A percentile compares a stretch with the other conserved stretches of the same genome.
These are phyloP conservation scores for Syngnathus floridae DNA, from an alignment of 2,113 vertebrate genomes.

Conservation along the genomic window DNA sequence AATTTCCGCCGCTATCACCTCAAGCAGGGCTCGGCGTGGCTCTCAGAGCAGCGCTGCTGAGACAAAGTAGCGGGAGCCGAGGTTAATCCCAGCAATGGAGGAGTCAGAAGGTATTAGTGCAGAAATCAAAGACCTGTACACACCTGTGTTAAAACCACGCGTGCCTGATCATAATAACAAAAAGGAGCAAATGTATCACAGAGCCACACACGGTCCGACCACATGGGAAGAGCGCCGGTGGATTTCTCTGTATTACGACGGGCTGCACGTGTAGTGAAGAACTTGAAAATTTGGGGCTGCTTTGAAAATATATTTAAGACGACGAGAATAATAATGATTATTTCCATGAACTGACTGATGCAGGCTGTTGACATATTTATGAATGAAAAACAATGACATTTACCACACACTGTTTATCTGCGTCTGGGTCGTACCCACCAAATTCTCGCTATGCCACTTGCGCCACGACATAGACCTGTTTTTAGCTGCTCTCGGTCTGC, in stretches of 20 bases:
- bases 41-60: conserved; percentile 39
- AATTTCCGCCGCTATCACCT: conserved; percentile 64
- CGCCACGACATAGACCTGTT: no score
- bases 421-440: no score
- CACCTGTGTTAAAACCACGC: conserved; percentile 44
- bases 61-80: conserved; percentile 53
- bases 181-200: no score
- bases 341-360: no score
- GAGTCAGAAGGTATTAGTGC: conserved; percentile 48
- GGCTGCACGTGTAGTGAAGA: neutral
- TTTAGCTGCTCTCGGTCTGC: no score
- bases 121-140: conserved; percentile 53
- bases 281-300: no score
- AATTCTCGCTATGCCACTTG: no score
- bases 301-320: no score
- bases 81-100: conserved; percentile 57
- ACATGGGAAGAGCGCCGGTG: neutral
- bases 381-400: no score
- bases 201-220: neutral
- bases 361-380: no score
- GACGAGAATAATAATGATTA: no score
- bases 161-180: neutral
- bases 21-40: conserved; percentile 46
- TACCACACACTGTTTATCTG: no score
- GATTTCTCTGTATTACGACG: neutral